phyloP scores from a whole-genome alignment of 2,113 vertebrate species.

The Canis aureus region DNA sequence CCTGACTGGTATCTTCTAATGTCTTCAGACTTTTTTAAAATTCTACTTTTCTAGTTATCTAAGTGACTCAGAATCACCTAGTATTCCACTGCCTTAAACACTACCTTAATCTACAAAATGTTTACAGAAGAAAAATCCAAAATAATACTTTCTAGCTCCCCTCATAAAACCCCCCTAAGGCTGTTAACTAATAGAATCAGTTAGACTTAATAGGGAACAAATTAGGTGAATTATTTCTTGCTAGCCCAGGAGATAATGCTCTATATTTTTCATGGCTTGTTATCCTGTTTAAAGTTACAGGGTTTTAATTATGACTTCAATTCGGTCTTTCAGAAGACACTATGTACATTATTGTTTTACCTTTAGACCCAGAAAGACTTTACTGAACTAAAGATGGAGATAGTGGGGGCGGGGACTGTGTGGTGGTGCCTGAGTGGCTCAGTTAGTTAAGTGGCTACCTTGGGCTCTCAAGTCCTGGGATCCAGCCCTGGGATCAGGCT shows the following conservation, averaged over 20 bases:
- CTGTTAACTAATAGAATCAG: constrained; percentile 71
- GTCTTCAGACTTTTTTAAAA: not conserved
- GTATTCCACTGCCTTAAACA: not conserved
- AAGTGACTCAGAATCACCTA: not conserved
- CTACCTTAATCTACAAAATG: not conserved
- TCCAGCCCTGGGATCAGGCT: too few species aligned
- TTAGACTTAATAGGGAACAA: constrained; percentile 77
- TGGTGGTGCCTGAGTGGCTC: too few species aligned
- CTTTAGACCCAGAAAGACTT: not conserved
- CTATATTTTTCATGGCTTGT: constrained; percentile 77
- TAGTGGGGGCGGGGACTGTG: too few species aligned
- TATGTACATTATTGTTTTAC: not conserved
- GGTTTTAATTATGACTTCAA: constrained; percentile 77
- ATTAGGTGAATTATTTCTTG: constrained; percentile 79
- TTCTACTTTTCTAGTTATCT: not conserved
- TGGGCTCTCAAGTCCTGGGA: too few species aligned
- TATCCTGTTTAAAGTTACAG: constrained; percentile 73
- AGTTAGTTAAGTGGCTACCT: too few species aligned
- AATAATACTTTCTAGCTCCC: not conserved
- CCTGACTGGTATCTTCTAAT: not conserved
- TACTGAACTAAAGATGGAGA: not conserved
- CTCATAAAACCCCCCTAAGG: not conserved
- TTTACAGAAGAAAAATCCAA: not conserved
- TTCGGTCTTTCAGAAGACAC: constrained; percentile 57
- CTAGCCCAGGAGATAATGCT: constrained; percentile 68